These are phyloP conservation scores for Babyrousa celebensis DNA, from an alignment of 2,797 vertebrate genomes.

Conservation along the genomic window DNA sequence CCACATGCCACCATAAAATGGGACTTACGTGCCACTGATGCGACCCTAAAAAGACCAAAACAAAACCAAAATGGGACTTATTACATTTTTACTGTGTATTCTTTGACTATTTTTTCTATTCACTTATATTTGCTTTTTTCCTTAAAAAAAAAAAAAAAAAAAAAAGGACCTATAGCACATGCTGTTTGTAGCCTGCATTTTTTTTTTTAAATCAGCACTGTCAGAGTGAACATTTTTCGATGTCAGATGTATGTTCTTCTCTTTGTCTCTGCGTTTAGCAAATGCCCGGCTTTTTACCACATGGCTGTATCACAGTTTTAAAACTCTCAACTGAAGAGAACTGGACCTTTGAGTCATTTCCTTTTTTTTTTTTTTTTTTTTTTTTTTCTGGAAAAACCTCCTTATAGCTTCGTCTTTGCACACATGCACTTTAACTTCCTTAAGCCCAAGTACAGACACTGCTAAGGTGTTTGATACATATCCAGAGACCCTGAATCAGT, in stretches of 20 bases:
- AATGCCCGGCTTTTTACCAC: background rate
- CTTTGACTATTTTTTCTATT: background rate
- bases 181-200: background rate
- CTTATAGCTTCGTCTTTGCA: background rate
- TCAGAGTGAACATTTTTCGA: background rate
- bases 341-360: background rate
- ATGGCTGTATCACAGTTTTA: background rate
- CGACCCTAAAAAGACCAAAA: too few relatives aligned
- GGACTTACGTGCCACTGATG: too few relatives aligned
- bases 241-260: background rate
- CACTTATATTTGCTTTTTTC: background rate
- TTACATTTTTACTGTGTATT: background rate
- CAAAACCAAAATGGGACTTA: too few relatives aligned
- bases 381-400: background rate
- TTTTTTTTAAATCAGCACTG: background rate
- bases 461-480: background rate
- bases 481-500: background rate
- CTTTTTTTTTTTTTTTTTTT: too few relatives aligned
- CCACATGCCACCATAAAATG: background rate
- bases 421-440: background rate
- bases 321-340: background rate
- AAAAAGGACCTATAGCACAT: too few relatives aligned
- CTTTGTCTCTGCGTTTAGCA: background rate
- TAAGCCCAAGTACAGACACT: background rate
- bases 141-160: background rate